Evolutionary conservation across 2,113 vertebrate genomes (phyloP), one percentile per base, ranked within the genome.

Genomic region (Vidua macroura): DNA sequence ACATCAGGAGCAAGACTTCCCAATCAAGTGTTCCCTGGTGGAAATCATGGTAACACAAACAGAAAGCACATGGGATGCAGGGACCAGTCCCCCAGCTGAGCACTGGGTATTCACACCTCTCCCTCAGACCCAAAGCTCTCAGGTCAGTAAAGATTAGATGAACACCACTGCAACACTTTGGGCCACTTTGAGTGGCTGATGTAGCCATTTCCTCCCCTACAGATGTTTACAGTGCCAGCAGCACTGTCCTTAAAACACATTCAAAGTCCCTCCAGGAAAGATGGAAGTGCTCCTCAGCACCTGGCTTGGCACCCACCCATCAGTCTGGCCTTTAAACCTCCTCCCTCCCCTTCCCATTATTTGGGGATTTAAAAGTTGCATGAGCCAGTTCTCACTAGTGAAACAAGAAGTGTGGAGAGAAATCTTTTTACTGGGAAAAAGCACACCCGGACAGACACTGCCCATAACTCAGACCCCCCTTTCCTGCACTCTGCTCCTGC

Each of bases 31-130:
- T 21, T 73, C 59, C 44, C n/a, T 37, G 28, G 81, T 43, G 39
- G 64, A 72, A 75, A 43, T 14, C 3, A 3, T 44, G 43, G 17
- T 22, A n/a, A 49, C 3, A 37, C 24, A 60, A 64, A 52, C 0
- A 4, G 41, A 44, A 64, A 69, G 69, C 39, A 55, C 0, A 0
- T 1, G 2, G 13, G 44, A 68, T 18, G 22, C 12, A 24, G 30
- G 25, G 24, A 67, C 5, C 75, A 70, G 33, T 9, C 70, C 28
- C 24, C 13, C 41, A 31, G 31, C 41, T 2, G 1, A 82, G 69
- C 46, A 27, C 35, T 24, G 62, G 16, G 31, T 49, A 35, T 52
- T 58, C 10, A 23, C 43, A 31, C 2, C 17, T 48, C 8, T 24
- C 67, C 35, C 49, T 69, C 37, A 69, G 9, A 15, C 35, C 9